Evolutionary conservation across 2,113 vertebrate genomes (phyloP), one percentile per base, ranked within the genome.

Genomic region (Porphyrio hochstetteri): DNA sequence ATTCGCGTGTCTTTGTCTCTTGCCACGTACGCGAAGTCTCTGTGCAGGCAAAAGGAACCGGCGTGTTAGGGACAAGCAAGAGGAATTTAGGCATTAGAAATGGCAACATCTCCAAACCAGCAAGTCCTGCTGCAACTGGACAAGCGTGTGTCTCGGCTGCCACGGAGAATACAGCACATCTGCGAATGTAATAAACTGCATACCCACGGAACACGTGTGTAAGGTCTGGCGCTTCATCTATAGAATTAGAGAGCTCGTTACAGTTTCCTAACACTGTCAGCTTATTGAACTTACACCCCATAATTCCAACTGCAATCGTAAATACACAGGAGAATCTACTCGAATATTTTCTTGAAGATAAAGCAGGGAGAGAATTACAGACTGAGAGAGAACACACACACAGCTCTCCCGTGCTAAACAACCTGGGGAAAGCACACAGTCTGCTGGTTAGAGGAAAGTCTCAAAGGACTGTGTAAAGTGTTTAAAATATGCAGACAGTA

Each of bases 1-100:
- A 99, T 99, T 92, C 99, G 98, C 21, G 99, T 99, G 91, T 99
- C 99, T 97, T 98, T 99, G 97, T 99, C 99, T 97, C 99, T 98
- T 6, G 99, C 99, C 95, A 99, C 99, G 2, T 99, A 99, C 61
- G 99, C 99, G 95, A 99, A 99, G 95, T 99, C 99, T 97, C 99
- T 99, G 97, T 27, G 92, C 77, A 95, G 91, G 97, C 46, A 95
- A 83, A 90, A 92, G 15, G 29, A 59, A 92, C 28, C 1, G 6
- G 60, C 56, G 40, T 4, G 3, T 96, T 33, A 90, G 69, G 89
- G 84, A 92, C 82, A 94, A 72, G 84, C n/a, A 92, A 75, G 91
- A 89, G 7, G 5, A 44, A 91, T 57, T 3, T 46, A 79, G 9
- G 24, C 8, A 6, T 87, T 75, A 94, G 59, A 84, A 83, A 24